Percentiles rank a stretch among this genome's conserved stretches.
phyloP scores from a whole-genome alignment of 2,113 vertebrate genomes.

The Empidonax alnorum region DNA sequence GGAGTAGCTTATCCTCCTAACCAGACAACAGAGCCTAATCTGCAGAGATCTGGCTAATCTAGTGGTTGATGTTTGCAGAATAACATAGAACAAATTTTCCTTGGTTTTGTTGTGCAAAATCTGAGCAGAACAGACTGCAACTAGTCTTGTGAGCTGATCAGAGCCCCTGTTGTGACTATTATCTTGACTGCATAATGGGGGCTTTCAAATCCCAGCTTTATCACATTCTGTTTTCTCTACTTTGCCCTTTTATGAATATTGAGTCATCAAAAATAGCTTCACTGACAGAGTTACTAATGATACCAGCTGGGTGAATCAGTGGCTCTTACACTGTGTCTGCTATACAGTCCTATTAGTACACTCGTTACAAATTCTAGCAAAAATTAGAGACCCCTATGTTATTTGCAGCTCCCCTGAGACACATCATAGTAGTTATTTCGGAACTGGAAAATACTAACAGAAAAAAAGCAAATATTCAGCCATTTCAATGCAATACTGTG shows the following conservation, averaged over 20 bases:
- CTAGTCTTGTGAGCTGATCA: conserved; percentile 18
- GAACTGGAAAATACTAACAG: not conserved
- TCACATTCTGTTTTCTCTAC: conserved; percentile 66
- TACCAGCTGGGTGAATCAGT: conserved; percentile 62
- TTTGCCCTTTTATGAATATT: conserved; percentile 68
- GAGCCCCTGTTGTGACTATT: conserved; percentile 53
- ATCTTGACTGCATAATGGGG: conserved; percentile 47
- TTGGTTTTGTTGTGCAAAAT: not conserved
- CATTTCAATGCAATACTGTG: not conserved
- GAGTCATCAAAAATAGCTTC: conserved; percentile 70
- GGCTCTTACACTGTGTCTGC: conserved; percentile 27
- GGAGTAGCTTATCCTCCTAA: conserved; percentile 3
- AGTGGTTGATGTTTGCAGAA: not conserved
- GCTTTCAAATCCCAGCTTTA: conserved; percentile 65
- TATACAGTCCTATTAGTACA: not conserved
- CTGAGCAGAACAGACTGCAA: not conserved
- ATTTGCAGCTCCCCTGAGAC: conserved; percentile 29
- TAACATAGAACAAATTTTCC: not conserved
- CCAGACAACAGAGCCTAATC: conserved; percentile 46
- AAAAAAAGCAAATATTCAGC: conserved; percentile 19
- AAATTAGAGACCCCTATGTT: conserved; percentile 44
- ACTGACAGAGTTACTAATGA: conserved; percentile 56
- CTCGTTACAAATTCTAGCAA: not conserved
- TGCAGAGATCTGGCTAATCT: conserved; percentile 48
- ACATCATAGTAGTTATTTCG: conserved; percentile 32